phyloP scores from a whole-genome alignment of 2,797 vertebrate species.

The Gymnodraco acuticeps region DNA sequence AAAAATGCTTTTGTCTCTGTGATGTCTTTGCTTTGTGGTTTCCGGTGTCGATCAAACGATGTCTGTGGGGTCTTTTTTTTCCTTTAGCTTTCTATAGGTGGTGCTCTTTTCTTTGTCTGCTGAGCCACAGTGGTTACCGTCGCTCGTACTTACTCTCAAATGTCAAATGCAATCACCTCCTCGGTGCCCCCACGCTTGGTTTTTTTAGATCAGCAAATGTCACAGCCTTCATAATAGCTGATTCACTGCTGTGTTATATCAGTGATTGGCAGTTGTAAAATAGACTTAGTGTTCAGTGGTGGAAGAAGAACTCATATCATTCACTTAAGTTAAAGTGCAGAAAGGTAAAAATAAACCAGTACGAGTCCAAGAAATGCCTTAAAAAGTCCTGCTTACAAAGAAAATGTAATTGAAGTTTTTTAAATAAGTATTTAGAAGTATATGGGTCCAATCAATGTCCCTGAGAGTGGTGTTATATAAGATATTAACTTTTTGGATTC shows the following conservation, averaged over 20 bases:
- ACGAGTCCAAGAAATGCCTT: no score
- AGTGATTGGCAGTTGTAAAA: constrained; percentile 3
- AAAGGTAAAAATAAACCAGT: no score
- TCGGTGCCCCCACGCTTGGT: background rate
- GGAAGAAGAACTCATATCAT: background rate
- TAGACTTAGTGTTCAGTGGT: background rate
- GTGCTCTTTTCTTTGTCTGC: constrained; percentile 21
- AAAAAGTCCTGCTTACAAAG: no score
- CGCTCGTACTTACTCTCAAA: constrained; percentile 1
- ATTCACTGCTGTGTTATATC: constrained; percentile 1
- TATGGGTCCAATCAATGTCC: background rate
- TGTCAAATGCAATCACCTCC: constrained; percentile 26
- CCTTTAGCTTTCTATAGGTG: constrained; percentile 9
- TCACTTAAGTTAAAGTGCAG: background rate
- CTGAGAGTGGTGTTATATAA: background rate
- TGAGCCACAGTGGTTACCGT: background rate
- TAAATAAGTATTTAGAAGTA: background rate
- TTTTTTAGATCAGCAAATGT: constrained; percentile 24
- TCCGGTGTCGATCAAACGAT: constrained; percentile 14
- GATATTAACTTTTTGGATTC: background rate
- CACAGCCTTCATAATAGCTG: constrained; percentile 1
- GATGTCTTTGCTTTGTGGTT: constrained; percentile 42
- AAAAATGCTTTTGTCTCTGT: constrained; percentile 16
- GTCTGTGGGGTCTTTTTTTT: background rate
- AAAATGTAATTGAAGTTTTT: background rate